Base-by-base conservation (phyloP, 2,113 vertebrate genomes). In the Lamprotornis superbus region DNA sequence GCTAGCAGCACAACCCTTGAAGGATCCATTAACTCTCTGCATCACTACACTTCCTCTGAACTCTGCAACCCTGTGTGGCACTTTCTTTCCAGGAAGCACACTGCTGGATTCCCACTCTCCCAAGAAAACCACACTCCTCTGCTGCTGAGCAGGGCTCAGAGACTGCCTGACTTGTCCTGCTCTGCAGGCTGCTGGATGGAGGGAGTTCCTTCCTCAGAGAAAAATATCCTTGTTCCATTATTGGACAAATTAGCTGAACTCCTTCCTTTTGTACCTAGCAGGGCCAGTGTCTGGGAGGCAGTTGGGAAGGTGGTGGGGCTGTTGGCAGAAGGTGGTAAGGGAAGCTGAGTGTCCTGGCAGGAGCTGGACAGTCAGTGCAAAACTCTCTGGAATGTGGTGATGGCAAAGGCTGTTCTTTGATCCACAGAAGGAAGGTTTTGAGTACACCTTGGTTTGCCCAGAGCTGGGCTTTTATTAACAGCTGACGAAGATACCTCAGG, bases 291-390 rank as follows among this genome's bases (percentile, higher is more conserved):
- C 52, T 18, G 27, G 39, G 52, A 89, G 35, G 23, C 0, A 7
- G 24, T 2, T 2, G 0, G 60, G 47, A 69, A 59, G 22, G 64
- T 3, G 0, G 10, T 1, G 1, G 37, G 25, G 37, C 33, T 5
- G 1, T 22, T n/a, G 30, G 61, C 70, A 71, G 57, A 65, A 73
- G 12, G 40, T 2, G 2, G 14, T 28, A 20, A 28, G 28, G 40
- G 39, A 89, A 68, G 59, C 25, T 63, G n/a, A 23, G 3, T 61
- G 67, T 56, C 16, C 21, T 9, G 2, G 42, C 46, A 56, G 39
- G 21, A 87, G 19, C 22, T 68, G 49, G 37, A 37, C 0, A 1
- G 24, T 42, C 35, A 56, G 37, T 40, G 21, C 30, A 44, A 85
- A 87, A 69, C 56, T 42, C 28, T 18, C 37, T 50, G 71, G 46